These are phyloP conservation scores for Eudasyphora cyanicolor DNA, from an alignment of 2,888 invertebrate species.

Conservation along the genomic window DNA sequence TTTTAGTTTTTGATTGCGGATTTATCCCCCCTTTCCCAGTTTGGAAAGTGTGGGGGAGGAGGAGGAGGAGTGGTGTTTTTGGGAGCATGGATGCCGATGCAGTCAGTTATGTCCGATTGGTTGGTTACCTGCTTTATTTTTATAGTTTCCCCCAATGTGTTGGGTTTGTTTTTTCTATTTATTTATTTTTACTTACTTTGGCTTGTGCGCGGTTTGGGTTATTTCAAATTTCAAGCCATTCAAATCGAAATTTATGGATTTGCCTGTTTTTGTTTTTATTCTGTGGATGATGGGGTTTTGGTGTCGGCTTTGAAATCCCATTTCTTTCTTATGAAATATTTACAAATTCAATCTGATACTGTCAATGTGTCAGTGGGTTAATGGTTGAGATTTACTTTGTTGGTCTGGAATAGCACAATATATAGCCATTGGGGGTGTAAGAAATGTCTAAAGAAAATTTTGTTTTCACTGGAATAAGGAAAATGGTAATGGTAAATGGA, in stretches of 20 bases:
- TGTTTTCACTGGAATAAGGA: too few relatives aligned
- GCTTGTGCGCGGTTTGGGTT: slow-evolving; percentile 19
- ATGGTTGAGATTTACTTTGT: slow-evolving; percentile 55
- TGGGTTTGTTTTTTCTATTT: slow-evolving; percentile 23
- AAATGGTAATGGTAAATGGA: too few relatives aligned
- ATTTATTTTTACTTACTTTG: not conserved
- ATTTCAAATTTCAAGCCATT: slow-evolving; percentile 24
- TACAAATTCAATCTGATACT: slow-evolving; percentile 65
- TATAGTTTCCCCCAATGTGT: slow-evolving; percentile 63
- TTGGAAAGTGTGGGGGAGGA: not conserved
- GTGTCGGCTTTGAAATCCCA: too few relatives aligned
- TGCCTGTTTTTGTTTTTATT: not conserved
- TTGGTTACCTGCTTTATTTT: slow-evolving; percentile 46
- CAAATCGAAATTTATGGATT: slow-evolving; percentile 34
- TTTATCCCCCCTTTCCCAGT: not conserved
- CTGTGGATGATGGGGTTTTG: not conserved
- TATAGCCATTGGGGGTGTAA: too few relatives aligned
- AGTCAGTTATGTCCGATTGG: slow-evolving; percentile 50
- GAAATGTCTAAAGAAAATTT: too few relatives aligned
- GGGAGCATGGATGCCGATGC: not conserved
- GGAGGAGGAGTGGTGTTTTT: too few relatives aligned
- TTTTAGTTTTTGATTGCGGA: not conserved
- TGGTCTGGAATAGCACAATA: too few relatives aligned
- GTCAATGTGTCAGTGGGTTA: slow-evolving; percentile 69
- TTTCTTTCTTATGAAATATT: slow-evolving; percentile 2